phyloP scores from a whole-genome alignment of 2,888 invertebrate genomes.

The Tholera decimalis region DNA sequence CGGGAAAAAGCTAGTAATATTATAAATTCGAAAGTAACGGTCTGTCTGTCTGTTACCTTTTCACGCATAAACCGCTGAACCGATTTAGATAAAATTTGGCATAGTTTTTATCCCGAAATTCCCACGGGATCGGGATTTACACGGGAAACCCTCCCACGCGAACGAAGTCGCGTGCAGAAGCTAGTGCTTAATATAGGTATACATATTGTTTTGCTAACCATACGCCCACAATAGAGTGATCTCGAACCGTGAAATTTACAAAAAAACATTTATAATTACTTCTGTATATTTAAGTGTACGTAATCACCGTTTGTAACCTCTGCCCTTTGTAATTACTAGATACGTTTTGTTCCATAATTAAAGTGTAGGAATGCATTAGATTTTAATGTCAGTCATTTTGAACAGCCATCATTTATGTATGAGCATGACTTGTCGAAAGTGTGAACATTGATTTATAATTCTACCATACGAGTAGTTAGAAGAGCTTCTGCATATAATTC shows the following conservation, averaged over 20 bases:
- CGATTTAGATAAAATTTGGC: no score
- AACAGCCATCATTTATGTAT: slow-evolving; percentile 1
- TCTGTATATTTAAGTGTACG: slow-evolving; percentile 22
- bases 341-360: slow-evolving; percentile 15
- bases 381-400: slow-evolving; percentile 6
- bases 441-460: slow-evolving; percentile 3
- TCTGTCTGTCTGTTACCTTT: no score
- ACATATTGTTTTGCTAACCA: slow-evolving; percentile 1
- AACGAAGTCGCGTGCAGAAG: no score
- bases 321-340: slow-evolving; percentile 11
- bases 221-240: not conserved
- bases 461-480: not conserved
- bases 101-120: no score
- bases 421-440: not conserved
- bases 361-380: slow-evolving; percentile 30
- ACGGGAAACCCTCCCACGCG: no score
- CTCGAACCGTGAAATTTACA: not conserved
- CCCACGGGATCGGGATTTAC: no score
- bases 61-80: no score
- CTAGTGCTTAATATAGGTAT: no score
- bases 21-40: no score
- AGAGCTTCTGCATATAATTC: not conserved
- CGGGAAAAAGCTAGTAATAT: no score
- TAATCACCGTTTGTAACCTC: slow-evolving; percentile 26
- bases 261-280: not conserved